Evolutionary conservation across 2,797 vertebrate species (phyloP), one percentile per base, ranked within the genome.

Genomic region (Sebastes dallii): DNA sequence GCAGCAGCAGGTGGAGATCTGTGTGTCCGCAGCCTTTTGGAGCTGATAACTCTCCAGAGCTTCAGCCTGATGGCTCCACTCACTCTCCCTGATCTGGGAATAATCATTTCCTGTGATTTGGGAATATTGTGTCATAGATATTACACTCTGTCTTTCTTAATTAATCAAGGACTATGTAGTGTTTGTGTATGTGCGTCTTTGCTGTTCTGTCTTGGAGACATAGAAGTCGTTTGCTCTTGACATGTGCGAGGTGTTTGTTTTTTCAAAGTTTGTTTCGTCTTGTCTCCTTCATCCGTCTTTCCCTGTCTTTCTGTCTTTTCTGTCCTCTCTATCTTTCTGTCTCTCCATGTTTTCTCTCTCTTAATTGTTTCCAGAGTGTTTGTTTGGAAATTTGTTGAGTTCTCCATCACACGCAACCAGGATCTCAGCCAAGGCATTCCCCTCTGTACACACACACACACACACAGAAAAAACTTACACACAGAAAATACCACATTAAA

Each of bases 321-420:
- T 86, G 59, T 81, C n/a, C 34, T 79, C 42, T 83, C 50, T 81
- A 22, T 88, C 75, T 81, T 46, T 82, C 65, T 79, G 60, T 82
- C 61, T 82, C 68, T 80, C 72, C 39, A n/a, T 81, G 72, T 87
- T 85, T 50, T 86, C 76, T 66, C 50, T 69, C 34, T 90, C 75
- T 86, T 92, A 94, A 94, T 92, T 91, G 90, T 88, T 94, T 94
- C 93, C 94, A 93, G 91, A 92, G 87, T 92, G 89, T 93, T 94
- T 94, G 92, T 92, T 93, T 92, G 91, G 86, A 93, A 93, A 91
- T 90, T 89, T 91, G 88, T 91, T 88, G 86, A 89, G 88, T 87
- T 91, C 86, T 89, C 86, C 89, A 92, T 94, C 90, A 93, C 94
- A 94, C 90, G 83, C 93, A 89, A 92, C 84, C 88, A 86, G 77